These are phyloP conservation scores for Zoanthus sociatus DNA, from an alignment of 92 coral and sea anemone species.

Conservation along the genomic window DNA sequence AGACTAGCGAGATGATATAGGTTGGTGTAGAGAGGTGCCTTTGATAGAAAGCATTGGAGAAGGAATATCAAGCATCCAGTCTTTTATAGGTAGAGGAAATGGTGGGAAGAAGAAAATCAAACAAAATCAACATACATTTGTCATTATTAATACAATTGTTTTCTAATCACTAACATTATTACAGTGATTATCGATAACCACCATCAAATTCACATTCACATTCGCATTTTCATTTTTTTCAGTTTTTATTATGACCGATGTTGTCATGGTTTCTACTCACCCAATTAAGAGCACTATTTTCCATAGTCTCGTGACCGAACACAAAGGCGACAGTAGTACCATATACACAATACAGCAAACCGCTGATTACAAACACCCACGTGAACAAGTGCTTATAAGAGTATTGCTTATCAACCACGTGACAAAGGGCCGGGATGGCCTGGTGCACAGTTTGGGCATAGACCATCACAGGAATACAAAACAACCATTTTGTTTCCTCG, in stretches of 20 bases:
- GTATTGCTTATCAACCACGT: conserved; percentile 44
- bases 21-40: too few species aligned
- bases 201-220: too few species aligned
- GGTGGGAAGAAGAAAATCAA: too few species aligned
- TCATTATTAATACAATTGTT: not conserved
- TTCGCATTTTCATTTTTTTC: too few species aligned
- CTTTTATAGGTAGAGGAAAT: too few species aligned
- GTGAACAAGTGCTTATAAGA: conserved; percentile 44
- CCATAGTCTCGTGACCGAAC: conserved; percentile 31
- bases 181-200: too few species aligned
- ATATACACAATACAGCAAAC: conserved; percentile 29
- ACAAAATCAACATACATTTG: not conserved
- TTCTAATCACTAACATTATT: not conserved
- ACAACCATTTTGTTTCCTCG: conserved; percentile 20
- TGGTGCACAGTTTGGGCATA: conserved; percentile 47
- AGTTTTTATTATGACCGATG: too few species aligned
- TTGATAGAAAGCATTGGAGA: too few species aligned
- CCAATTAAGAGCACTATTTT: conserved; percentile 43
- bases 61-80: too few species aligned
- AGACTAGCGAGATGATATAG: too few species aligned
- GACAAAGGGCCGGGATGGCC: conserved; percentile 47
- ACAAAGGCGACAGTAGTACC: conserved; percentile 47
- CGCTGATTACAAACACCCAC: conserved; percentile 22
- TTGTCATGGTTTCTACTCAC: conserved; percentile 6
- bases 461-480: conserved; percentile 41